phyloP scores from a whole-genome alignment of 2,888 invertebrate species.

The Ormyrus labotus region DNA sequence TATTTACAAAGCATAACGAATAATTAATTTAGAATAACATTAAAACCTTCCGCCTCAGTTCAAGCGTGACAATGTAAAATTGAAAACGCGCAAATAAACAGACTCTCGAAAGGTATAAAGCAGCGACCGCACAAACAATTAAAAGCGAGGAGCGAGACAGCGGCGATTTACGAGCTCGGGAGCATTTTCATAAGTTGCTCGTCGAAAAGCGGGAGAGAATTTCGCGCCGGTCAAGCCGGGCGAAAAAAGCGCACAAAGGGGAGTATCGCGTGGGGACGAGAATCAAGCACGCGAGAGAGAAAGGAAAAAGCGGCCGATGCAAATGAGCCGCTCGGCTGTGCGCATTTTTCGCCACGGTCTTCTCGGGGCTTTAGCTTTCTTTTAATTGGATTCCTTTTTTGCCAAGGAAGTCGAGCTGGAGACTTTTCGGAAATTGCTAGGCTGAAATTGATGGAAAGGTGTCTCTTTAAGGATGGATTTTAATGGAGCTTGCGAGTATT shows the following conservation, averaged over 20 bases:
- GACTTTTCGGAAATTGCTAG: not conserved
- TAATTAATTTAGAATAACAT: not conserved
- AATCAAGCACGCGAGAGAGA: constrained; percentile 19
- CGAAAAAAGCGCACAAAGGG: no score
- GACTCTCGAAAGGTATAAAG: not conserved
- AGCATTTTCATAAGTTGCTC: not conserved
- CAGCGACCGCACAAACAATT: not conserved
- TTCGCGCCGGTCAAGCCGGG: not conserved
- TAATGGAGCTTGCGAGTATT: not conserved
- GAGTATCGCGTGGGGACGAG: not conserved
- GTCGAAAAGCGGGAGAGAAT: not conserved
- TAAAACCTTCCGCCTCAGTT: not conserved
- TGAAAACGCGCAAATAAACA: not conserved
- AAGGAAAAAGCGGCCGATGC: constrained; percentile 1
- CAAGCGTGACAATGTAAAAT: not conserved
- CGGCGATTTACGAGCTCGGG: no score
- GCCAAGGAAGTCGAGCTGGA: not conserved
- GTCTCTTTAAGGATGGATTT: not conserved
- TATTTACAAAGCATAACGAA: constrained; percentile 11
- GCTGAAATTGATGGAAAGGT: not conserved
- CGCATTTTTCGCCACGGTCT: not conserved
- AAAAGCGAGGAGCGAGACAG: not conserved
- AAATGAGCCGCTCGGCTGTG: not conserved
- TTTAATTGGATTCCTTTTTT: constrained; percentile 44
- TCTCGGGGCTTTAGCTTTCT: not conserved